Evolutionary conservation across 2,797 vertebrate species (phyloP).

Genomic region (Tokudaia muenninki): DNA sequence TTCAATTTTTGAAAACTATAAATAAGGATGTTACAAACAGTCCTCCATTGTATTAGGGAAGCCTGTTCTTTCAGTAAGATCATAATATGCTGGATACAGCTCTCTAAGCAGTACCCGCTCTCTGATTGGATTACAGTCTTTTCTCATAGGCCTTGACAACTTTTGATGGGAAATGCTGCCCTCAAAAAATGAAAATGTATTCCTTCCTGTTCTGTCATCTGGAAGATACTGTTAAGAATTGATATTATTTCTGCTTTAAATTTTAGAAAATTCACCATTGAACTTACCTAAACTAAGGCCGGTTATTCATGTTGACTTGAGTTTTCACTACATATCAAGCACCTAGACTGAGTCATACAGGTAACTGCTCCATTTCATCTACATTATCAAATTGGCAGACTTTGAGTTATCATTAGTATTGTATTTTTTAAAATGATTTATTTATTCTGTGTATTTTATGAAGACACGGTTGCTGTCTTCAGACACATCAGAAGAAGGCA

Average conservation of each 20-base stretch:
- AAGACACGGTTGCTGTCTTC: not conserved
- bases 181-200: not conserved
- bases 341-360: not conserved
- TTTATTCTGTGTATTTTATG: not conserved
- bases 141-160: not conserved
- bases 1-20: not conserved
- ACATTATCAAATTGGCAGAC: not conserved
- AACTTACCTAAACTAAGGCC: not conserved
- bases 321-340: not conserved
- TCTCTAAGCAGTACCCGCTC: not conserved
- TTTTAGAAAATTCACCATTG: not conserved
- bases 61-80: not conserved
- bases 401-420: not conserved
- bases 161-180: not conserved
- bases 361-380: not conserved
- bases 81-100: not conserved
- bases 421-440: not conserved
- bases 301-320: not conserved
- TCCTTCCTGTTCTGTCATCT: not conserved
- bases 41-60: not conserved
- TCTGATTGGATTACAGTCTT: not conserved
- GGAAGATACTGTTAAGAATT: not conserved
- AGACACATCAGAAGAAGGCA: not conserved
- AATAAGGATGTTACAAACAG: not conserved
- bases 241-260: not conserved